phyloP scores from a whole-genome alignment of 1,140 invertebrate species.

The Microplitis mediator region DNA sequence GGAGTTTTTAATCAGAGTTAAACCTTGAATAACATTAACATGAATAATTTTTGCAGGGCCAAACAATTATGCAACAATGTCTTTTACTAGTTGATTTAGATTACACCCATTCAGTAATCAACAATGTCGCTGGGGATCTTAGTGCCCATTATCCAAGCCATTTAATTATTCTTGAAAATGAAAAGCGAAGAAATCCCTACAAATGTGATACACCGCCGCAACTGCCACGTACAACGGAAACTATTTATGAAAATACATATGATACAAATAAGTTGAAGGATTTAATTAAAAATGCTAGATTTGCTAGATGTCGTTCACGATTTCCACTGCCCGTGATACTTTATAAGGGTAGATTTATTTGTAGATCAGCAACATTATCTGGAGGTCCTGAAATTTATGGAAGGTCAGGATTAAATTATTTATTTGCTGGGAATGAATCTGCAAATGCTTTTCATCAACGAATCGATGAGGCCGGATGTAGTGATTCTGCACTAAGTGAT shows the following conservation, averaged over 20 bases:
- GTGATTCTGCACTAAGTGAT: conserved; percentile 53
- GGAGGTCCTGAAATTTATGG: conserved; percentile 79
- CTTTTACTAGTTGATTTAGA: conserved; percentile 69
- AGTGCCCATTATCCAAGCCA: conserved; percentile 77
- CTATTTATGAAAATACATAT: conserved; percentile 69
- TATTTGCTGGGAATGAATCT: conserved; percentile 55
- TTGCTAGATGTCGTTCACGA: conserved; percentile 73
- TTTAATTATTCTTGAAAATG: conserved; percentile 74
- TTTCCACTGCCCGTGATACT: conserved; percentile 83
- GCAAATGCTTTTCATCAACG: conserved; percentile 31
- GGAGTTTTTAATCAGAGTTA: not conserved
- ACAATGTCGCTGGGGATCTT: conserved; percentile 74
- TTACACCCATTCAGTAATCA: conserved; percentile 68
- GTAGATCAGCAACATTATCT: conserved; percentile 73
- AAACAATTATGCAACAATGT: conserved; percentile 69
- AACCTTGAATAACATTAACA: not conserved
- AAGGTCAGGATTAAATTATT: conserved; percentile 68
- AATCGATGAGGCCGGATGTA: conserved; percentile 45
- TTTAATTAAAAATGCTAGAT: conserved; percentile 68
- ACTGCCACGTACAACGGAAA: conserved; percentile 59
- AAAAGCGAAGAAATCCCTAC: conserved; percentile 59
- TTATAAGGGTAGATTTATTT: conserved; percentile 76
- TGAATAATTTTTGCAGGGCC: conserved; percentile 56
- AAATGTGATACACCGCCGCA: conserved; percentile 46
- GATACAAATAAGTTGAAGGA: conserved; percentile 68